phyloP scores from a whole-genome alignment of 2,797 vertebrate genomes.

The Acrossocheilus fasciatus region DNA sequence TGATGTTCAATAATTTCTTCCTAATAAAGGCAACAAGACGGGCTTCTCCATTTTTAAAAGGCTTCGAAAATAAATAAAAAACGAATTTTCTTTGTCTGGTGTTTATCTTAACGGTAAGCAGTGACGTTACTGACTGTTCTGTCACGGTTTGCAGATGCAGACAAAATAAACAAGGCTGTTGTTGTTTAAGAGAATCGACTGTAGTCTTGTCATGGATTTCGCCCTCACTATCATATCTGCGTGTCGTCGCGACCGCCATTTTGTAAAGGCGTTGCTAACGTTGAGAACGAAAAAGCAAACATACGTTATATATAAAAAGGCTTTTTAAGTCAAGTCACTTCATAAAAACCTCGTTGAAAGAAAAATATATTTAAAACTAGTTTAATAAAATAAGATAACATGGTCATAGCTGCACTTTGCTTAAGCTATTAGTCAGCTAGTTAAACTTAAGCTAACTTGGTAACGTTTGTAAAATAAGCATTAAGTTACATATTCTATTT shows the following conservation, averaged over 20 bases:
- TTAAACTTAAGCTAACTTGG: neutral
- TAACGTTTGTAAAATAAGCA: neutral
- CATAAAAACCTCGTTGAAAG: neutral
- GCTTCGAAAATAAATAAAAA: neutral
- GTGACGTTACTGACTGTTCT: too few relatives aligned
- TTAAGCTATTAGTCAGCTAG: neutral
- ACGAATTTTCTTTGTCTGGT: too few relatives aligned
- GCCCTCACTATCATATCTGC: neutral
- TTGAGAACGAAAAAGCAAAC: neutral
- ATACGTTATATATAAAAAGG: too few relatives aligned
- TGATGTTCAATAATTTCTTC: neutral
- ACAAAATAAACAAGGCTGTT: too few relatives aligned
- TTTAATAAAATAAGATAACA: too few relatives aligned
- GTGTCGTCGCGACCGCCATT: constrained; percentile 23
- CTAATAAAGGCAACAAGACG: neutral
- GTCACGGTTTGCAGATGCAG: neutral
- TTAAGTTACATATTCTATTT: too few relatives aligned
- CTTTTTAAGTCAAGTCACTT: neutral
- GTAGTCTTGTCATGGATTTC: neutral
- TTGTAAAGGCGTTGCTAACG: neutral
- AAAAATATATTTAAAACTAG: neutral
- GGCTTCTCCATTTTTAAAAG: neutral
- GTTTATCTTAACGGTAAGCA: neutral
- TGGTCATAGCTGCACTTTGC: neutral
- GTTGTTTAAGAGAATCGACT: too few relatives aligned